These are phyloP conservation scores for Scleropages formosus DNA, from an alignment of 2,797 vertebrate genomes.

Conservation along the genomic window DNA sequence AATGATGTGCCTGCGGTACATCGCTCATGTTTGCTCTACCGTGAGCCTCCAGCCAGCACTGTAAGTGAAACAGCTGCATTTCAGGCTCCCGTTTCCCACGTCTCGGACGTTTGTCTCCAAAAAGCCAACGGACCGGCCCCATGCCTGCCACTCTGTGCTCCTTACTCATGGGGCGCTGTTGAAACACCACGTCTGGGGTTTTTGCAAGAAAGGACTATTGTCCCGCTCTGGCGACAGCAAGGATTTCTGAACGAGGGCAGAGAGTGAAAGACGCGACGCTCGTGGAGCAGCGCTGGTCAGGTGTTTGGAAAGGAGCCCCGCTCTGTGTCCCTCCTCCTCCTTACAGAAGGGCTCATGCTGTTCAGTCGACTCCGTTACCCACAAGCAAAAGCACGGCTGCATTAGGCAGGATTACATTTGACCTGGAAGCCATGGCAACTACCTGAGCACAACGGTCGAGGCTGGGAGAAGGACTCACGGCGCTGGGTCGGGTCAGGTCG, in stretches of 20 bases:
- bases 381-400: background rate
- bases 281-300: background rate
- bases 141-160: background rate
- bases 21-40: too few relatives aligned
- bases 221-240: background rate
- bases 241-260: background rate
- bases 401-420: conserved; percentile 14
- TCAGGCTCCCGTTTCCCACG: background rate
- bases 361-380: background rate
- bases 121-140: background rate
- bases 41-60: too few relatives aligned
- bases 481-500: background rate
- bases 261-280: background rate
- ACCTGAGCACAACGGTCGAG: background rate
- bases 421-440: background rate
- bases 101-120: too few relatives aligned
- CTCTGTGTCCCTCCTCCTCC: background rate
- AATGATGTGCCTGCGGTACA: too few relatives aligned
- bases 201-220: background rate
- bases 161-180: background rate
- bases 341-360: background rate
- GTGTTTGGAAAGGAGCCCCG: background rate
- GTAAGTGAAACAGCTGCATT: too few relatives aligned
- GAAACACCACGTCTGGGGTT: background rate
- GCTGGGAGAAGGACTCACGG: background rate